These are phyloP conservation scores for Melanotaenia duboulayi DNA, from an alignment of 2,113 vertebrate species.

Conservation along the genomic window DNA sequence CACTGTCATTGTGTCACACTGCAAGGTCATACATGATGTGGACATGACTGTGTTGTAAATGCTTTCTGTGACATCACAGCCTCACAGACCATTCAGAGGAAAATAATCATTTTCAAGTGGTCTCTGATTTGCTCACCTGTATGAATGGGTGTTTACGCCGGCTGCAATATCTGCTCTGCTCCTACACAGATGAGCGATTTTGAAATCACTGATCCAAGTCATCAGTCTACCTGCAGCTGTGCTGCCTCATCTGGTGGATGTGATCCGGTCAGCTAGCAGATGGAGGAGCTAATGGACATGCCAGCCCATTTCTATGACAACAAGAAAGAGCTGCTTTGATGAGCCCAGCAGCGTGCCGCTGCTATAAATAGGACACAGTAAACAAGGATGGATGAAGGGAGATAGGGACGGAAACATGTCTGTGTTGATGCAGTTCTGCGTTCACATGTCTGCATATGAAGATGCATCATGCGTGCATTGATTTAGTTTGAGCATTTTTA, in stretches of 20 bases:
- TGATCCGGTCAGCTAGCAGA: constrained; percentile 14
- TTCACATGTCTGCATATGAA: background rate
- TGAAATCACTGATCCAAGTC: no score
- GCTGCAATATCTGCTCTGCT: no score
- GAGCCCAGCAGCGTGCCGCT: constrained; percentile 48
- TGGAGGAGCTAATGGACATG: constrained; percentile 21
- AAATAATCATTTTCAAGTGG: no score
- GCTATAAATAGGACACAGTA: constrained; percentile 63
- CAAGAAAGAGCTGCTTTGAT: constrained; percentile 54
- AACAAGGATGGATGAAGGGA: constrained; percentile 26
- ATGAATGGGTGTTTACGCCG: no score
- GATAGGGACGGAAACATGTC: background rate
- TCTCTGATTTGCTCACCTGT: no score
- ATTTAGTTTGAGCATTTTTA: no score
- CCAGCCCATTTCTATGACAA: constrained; percentile 72
- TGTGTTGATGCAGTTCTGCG: no score
- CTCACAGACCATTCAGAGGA: background rate
- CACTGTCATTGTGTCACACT: background rate
- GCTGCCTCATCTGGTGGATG: constrained; percentile 3
- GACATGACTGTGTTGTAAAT: constrained; percentile 11
- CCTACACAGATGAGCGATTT: no score
- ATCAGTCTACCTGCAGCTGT: background rate
- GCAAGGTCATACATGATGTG: constrained; percentile 33
- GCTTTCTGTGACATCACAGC: background rate
- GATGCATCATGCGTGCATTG: background rate